Conservation (phyloP, 2,797 vertebrate species). For the Podargus strigoides region DNA sequence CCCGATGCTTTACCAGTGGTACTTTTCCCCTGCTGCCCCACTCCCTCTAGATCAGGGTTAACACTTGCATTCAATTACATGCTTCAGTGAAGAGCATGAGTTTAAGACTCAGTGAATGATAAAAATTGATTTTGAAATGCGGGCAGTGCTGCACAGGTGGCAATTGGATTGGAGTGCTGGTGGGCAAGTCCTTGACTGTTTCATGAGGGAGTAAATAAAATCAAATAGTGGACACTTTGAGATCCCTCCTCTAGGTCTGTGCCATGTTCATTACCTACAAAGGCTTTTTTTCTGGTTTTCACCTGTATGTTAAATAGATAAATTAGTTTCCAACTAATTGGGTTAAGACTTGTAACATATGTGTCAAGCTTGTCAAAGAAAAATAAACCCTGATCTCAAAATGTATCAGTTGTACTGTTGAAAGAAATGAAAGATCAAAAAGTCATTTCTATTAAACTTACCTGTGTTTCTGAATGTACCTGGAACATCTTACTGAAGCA, state of each 20-base stretch:
- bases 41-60: not conserved
- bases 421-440: not conserved
- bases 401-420: not conserved
- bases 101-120: not conserved
- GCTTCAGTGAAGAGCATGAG: not conserved
- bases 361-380: not conserved
- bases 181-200: not conserved
- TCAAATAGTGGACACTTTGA: not conserved
- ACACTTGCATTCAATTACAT: not conserved
- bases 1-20: not conserved
- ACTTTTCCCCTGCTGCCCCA: not conserved
- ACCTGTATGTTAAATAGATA: not conserved
- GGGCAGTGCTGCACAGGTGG: not conserved
- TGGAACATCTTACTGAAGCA: not conserved
- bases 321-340: not conserved
- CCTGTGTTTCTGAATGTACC: not conserved
- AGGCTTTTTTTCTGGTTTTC: not conserved
- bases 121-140: not conserved
- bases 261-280: not conserved
- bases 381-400: not conserved
- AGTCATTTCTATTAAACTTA: not conserved
- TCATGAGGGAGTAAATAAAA: not conserved
- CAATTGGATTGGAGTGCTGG: not conserved
- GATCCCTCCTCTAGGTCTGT: not conserved
- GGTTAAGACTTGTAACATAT: not conserved